A percentile compares a stretch with the other conserved stretches of the same genome.
These are phyloP conservation scores for Acronicta leporina DNA, from an alignment of 2,888 invertebrate species.

Conservation along the genomic window DNA sequence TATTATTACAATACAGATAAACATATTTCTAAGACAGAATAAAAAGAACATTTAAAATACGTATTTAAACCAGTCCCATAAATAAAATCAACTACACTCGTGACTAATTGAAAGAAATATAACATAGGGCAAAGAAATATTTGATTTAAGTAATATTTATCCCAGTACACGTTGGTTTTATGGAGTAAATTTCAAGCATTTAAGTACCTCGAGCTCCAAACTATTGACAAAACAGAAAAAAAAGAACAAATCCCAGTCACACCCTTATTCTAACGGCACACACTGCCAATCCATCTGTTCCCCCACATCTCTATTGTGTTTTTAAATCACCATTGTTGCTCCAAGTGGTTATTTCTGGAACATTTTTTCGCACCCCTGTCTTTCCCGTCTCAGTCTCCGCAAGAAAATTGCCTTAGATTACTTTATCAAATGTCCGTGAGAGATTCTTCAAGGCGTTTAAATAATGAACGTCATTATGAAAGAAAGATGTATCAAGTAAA, in stretches of 20 bases:
- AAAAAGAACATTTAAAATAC: too few relatives aligned
- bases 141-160: too few relatives aligned
- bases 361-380: constrained; percentile 38
- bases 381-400: constrained; percentile 25
- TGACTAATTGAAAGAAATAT: too few relatives aligned
- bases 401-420: constrained; percentile 54
- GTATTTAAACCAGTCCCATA: too few relatives aligned
- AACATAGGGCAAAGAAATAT: too few relatives aligned
- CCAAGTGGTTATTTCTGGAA: constrained; percentile 68
- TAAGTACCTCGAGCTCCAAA: background rate
- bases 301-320: constrained; percentile 63
- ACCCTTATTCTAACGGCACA: constrained; percentile 54
- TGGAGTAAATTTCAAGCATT: constrained; percentile 8
- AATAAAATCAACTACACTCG: too few relatives aligned
- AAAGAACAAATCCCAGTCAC: constrained; percentile 32
- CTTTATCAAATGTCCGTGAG: constrained; percentile 39
- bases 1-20: background rate
- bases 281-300: constrained; percentile 62
- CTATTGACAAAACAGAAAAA: constrained; percentile 23
- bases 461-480: constrained; percentile 47
- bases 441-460: constrained; percentile 39
- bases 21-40: too few relatives aligned
- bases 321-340: constrained; percentile 70
- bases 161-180: too few relatives aligned
- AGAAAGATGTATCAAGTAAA: constrained; percentile 43